phyloP scores from a whole-genome alignment of 1,140 invertebrate species.

The Sycophaga agraensis region DNA sequence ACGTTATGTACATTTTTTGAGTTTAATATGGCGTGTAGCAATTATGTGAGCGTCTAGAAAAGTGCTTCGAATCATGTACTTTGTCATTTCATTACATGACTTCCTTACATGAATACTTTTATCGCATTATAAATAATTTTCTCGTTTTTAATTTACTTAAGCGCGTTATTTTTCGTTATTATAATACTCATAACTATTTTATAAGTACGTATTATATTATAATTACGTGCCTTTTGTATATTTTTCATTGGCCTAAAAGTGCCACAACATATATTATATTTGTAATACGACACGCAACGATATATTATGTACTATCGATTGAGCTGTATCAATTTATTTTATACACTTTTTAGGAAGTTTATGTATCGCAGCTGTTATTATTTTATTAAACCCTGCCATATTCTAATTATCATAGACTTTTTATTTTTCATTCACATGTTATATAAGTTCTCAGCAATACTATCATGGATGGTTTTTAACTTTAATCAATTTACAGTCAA shows the following conservation, averaged over 20 bases:
- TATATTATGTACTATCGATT: slow-evolving; percentile 23
- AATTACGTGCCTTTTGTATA: slow-evolving; percentile 33
- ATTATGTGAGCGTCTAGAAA: slow-evolving; percentile 26
- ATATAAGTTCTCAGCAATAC: no score
- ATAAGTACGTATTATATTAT: slow-evolving; percentile 32
- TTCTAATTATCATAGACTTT: slow-evolving; percentile 32
- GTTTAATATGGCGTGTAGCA: slow-evolving; percentile 33
- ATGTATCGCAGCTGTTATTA: slow-evolving; percentile 41
- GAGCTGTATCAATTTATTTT: slow-evolving; percentile 37
- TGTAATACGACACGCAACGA: slow-evolving; percentile 22
- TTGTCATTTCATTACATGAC: background rate
- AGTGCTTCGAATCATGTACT: slow-evolving; percentile 21
- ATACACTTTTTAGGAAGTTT: slow-evolving; percentile 35
- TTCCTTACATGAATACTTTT: no score
- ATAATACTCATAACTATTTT: slow-evolving; percentile 21
- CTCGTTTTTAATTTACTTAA: slow-evolving; percentile 15
- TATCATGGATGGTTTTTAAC: no score
- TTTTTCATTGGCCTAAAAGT: slow-evolving; percentile 26
- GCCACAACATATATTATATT: slow-evolving; percentile 27
- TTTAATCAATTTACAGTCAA: no score
- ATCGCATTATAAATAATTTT: no score
- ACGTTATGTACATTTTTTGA: slow-evolving; percentile 41
- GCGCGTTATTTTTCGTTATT: slow-evolving; percentile 12
- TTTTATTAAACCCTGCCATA: slow-evolving; percentile 51
- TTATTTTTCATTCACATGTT: slow-evolving; percentile 26